Conservation (phyloP, 2,113 vertebrate genomes). For the Oxygymnocypris stewartii region DNA sequence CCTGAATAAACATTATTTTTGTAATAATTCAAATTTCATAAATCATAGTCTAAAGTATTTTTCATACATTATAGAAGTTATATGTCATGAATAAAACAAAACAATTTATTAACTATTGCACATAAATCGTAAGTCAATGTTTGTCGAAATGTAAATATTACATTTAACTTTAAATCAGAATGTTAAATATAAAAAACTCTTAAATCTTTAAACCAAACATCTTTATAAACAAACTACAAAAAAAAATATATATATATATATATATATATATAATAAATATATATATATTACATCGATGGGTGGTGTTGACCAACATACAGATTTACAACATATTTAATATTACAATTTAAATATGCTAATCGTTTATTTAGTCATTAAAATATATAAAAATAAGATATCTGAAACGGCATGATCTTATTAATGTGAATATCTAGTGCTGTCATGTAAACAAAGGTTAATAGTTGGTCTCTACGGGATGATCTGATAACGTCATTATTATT, state of each 20-base stretch:
- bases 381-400: neutral
- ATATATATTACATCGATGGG: neutral
- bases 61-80: no score
- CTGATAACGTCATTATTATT: no score
- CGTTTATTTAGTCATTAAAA: neutral
- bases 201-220: no score
- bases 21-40: no score
- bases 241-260: no score
- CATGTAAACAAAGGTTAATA: neutral
- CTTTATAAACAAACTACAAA: no score
- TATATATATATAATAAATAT: no score
- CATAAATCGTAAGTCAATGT: neutral
- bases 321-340: no score
- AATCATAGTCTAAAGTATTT: no score
- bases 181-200: neutral
- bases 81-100: neutral
- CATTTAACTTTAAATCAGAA: neutral
- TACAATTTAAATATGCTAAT: neutral
- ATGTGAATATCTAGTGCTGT: neutral
- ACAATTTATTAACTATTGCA: neutral
- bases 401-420: neutral
- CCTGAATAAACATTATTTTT: no score
- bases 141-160: neutral
- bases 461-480: conserved; percentile 42
- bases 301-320: no score